A percentile compares a stretch with the other conserved stretches of the same genome.
Conservation (phyloP, 1,140 invertebrate genomes). For the Trichoplusia ni region DNA sequence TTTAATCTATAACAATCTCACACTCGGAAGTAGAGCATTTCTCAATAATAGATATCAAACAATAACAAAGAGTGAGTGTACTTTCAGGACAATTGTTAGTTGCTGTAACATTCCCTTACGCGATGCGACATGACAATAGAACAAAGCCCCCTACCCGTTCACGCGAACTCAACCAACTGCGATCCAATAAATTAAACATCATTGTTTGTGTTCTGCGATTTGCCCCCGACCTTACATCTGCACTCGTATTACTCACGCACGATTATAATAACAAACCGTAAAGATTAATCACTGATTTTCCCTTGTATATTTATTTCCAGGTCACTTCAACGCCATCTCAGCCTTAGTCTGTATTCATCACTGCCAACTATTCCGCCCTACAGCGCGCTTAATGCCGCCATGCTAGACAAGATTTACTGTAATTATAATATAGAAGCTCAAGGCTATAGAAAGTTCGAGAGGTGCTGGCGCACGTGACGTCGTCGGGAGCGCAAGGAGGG, state of each 20-base stretch:
- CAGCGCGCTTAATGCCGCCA: slow-evolving; percentile 67
- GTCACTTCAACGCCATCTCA: slow-evolving; percentile 54
- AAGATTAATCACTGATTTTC: slow-evolving; percentile 9
- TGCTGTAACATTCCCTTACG: slow-evolving; percentile 41
- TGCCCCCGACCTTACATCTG: slow-evolving; percentile 41
- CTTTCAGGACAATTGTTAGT: slow-evolving; percentile 6
- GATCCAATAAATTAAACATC: slow-evolving; percentile 58
- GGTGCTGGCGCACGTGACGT: slow-evolving; percentile 61
- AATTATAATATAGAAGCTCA: slow-evolving; percentile 51
- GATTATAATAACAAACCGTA: slow-evolving; percentile 30
- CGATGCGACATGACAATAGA: slow-evolving; percentile 62
- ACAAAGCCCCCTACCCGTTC: slow-evolving; percentile 61
- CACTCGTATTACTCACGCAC: slow-evolving; percentile 43
- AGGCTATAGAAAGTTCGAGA: slow-evolving; percentile 44
- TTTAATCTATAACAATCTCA: no score
- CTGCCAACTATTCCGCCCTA: slow-evolving; percentile 78
- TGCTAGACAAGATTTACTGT: slow-evolving; percentile 67
- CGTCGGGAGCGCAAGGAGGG: slow-evolving; percentile 42
- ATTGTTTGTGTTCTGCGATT: slow-evolving; percentile 64
- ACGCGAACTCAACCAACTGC: slow-evolving; percentile 35
- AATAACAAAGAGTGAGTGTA: background rate
- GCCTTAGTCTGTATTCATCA: slow-evolving; percentile 67
- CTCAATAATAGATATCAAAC: background rate
- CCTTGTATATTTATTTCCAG: slow-evolving; percentile 39
- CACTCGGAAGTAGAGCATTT: no score